phyloP scores from a whole-genome alignment of 2,797 vertebrate species.

The Sebastes alutus region DNA sequence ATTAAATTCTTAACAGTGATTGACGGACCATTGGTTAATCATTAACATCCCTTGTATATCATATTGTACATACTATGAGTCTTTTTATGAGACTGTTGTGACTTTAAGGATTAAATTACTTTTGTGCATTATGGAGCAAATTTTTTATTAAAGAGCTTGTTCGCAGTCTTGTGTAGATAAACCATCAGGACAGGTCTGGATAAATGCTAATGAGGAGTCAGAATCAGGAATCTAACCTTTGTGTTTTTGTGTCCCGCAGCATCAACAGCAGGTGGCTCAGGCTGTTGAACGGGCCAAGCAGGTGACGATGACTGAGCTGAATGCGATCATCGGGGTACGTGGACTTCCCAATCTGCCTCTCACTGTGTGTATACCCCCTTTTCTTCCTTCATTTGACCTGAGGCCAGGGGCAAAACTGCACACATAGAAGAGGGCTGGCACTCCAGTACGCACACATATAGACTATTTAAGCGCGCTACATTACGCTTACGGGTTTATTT shows the following conservation, averaged over 20 bases:
- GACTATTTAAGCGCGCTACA: conserved; percentile 13
- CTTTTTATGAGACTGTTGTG: background rate
- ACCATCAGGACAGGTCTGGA: background rate
- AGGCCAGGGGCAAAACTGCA: conserved; percentile 81
- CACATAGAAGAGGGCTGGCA: conserved; percentile 15
- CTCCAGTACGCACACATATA: background rate
- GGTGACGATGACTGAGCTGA: conserved; percentile 98
- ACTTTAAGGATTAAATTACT: background rate
- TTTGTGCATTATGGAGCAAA: background rate
- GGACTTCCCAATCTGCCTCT: conserved; percentile 99
- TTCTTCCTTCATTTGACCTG: conserved; percentile 87
- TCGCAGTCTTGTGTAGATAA: background rate
- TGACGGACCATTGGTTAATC: background rate
- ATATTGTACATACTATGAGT: background rate
- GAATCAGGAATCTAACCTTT: conserved; percentile 31
- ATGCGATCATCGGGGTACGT: conserved; percentile 99
- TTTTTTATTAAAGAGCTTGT: background rate
- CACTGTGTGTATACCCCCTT: conserved; percentile 97
- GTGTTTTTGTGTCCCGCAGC: conserved; percentile 80
- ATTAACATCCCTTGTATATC: background rate
- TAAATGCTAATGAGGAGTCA: background rate
- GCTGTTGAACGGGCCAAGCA: conserved; percentile 98
- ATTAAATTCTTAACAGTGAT: background rate
- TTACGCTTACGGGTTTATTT: conserved; percentile 1
- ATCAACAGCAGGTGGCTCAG: conserved; percentile 98